Evolutionary conservation across 2,888 invertebrate species (phyloP).

Genomic region (Euplexia lucipara): DNA sequence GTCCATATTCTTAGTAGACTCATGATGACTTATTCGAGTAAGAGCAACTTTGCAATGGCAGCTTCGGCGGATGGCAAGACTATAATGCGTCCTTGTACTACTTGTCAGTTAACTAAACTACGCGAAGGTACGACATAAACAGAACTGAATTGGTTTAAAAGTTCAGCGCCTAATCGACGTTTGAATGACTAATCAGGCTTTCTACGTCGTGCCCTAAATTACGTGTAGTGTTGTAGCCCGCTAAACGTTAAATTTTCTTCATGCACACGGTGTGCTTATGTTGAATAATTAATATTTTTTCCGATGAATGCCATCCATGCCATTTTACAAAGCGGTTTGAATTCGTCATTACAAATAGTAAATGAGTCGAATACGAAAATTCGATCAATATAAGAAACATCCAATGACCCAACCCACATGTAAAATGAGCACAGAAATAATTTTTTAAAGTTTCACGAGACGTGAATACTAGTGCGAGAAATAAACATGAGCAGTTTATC

Average conservation of each 20-base stretch:
- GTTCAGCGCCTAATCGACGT: conserved; percentile 14
- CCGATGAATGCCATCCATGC: background rate
- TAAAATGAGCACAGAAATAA: too few relatives aligned
- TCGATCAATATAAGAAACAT: too few relatives aligned
- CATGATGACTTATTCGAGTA: conserved; percentile 2
- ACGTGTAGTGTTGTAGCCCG: background rate
- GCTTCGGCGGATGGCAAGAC: background rate
- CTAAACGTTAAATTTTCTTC: background rate
- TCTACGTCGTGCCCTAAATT: background rate
- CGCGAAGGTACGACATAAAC: conserved; percentile 4
- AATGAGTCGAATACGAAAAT: too few relatives aligned
- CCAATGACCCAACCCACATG: too few relatives aligned
- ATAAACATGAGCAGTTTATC: too few relatives aligned
- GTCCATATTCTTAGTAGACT: background rate
- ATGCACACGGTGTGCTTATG: conserved; percentile 4
- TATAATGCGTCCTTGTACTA: background rate
- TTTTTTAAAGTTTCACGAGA: too few relatives aligned
- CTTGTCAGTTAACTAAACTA: background rate
- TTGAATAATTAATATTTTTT: background rate
- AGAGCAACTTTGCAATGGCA: background rate
- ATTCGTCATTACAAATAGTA: too few relatives aligned
- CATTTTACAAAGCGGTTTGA: too few relatives aligned
- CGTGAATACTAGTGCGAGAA: too few relatives aligned
- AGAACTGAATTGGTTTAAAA: conserved; percentile 11
- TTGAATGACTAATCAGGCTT: conserved; percentile 1